A percentile compares a stretch with the other conserved stretches of the same genome.
These are phyloP conservation scores for Parasteatoda tepidariorum DNA, from an alignment of 1,140 invertebrate species.

Conservation along the genomic window DNA sequence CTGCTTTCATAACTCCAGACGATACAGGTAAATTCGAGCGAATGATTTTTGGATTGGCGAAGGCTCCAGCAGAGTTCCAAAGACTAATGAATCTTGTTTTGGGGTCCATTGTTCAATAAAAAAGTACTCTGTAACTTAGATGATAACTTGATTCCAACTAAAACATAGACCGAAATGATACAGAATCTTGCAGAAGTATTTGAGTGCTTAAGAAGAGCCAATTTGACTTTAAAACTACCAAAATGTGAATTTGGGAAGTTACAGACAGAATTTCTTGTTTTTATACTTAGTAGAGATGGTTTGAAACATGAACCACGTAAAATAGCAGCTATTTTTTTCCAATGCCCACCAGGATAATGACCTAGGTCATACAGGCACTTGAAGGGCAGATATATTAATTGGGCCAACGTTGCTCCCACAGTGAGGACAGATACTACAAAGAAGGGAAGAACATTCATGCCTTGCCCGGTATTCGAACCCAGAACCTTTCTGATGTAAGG, in stretches of 20 bases:
- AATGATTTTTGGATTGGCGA: conserved; percentile 62
- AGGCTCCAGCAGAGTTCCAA: conserved; percentile 64
- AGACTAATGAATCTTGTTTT: conserved; percentile 62
- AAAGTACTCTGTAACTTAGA: conserved; percentile 63
- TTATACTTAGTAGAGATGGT: conserved; percentile 48
- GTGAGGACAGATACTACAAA: no score
- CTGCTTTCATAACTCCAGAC: conserved; percentile 68
- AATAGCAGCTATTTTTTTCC: conserved; percentile 44
- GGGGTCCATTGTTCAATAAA: conserved; percentile 45
- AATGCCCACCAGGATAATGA: no score
- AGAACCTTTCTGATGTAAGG: no score
- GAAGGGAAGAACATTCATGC: no score
- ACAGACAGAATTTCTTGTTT: conserved; percentile 56
- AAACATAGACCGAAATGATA: conserved; percentile 61
- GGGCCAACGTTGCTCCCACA: no score
- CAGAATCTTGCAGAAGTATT: conserved; percentile 63
- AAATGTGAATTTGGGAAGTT: conserved; percentile 60
- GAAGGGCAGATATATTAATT: no score
- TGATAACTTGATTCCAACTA: conserved; percentile 63
- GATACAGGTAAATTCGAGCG: conserved; percentile 67
- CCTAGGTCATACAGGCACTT: no score
- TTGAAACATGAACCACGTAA: conserved; percentile 48
- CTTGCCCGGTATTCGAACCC: no score
- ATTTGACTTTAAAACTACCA: conserved; percentile 58
- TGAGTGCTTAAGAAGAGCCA: conserved; percentile 26